These are phyloP conservation scores for Norana najaformis DNA, from an alignment of 2,888 invertebrate genomes.

Conservation along the genomic window DNA sequence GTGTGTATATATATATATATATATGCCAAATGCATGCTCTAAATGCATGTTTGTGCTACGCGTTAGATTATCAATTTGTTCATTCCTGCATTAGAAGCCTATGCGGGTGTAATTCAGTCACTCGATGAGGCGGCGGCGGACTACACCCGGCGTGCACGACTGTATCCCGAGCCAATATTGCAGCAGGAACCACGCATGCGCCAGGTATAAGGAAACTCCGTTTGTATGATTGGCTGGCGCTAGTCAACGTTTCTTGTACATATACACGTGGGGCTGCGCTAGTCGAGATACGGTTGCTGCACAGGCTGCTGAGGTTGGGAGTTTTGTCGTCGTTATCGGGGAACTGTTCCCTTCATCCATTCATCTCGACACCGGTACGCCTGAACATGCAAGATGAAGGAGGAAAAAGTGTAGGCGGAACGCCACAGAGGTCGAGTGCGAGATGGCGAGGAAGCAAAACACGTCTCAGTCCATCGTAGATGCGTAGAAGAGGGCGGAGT, in stretches of 20 bases:
- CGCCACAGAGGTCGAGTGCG: background rate
- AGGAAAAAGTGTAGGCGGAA: background rate
- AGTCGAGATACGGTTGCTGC: background rate
- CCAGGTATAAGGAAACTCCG: conserved; percentile 4
- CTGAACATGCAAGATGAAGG: background rate
- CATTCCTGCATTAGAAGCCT: background rate
- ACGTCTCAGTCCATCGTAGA: background rate
- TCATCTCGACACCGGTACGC: background rate
- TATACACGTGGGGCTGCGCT: background rate
- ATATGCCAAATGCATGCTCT: background rate
- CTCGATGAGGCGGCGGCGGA: background rate
- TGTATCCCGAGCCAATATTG: background rate
- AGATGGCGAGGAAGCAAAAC: background rate
- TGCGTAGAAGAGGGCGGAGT: background rate
- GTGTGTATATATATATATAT: background rate
- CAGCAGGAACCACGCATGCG: background rate
- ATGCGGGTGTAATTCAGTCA: background rate
- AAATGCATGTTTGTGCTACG: background rate
- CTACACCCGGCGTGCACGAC: background rate
- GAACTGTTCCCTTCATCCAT: too few relatives aligned
- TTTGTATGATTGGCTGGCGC: background rate
- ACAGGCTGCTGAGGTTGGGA: background rate
- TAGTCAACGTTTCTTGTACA: background rate
- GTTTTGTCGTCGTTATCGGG: background rate
- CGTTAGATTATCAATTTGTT: background rate